Evolutionary conservation across 2,888 invertebrate species (phyloP).

Genomic region (Leptinotarsa peninsularis): DNA sequence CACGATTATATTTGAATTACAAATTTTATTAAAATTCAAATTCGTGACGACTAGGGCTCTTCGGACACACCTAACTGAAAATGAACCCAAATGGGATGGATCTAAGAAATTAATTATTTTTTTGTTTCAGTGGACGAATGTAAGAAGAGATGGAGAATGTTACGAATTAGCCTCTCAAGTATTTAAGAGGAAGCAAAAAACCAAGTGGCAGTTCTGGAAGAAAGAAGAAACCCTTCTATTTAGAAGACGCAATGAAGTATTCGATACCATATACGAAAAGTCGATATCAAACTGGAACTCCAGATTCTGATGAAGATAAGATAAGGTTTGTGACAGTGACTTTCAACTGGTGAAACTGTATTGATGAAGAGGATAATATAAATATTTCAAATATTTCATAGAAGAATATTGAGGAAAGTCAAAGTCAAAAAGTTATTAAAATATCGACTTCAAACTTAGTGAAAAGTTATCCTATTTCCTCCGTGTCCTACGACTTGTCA

Average conservation of each 20-base stretch:
- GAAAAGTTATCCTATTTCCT: too few species aligned
- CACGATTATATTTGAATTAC: too few species aligned
- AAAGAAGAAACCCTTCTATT: conserved; percentile 27
- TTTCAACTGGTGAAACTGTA: neutral
- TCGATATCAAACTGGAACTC: conserved; percentile 28
- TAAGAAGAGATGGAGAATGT: conserved; percentile 28
- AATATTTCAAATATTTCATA: conserved; percentile 20
- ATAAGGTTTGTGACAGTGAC: conserved; percentile 7
- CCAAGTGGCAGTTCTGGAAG: conserved; percentile 27
- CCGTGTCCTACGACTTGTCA: neutral
- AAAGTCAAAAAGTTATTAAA: conserved; percentile 10
- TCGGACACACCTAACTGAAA: too few species aligned
- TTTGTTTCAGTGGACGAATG: conserved; percentile 30
- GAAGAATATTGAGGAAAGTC: conserved; percentile 19
- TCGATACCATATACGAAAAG: conserved; percentile 25
- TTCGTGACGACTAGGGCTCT: too few species aligned
- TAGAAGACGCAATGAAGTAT: conserved; percentile 30
- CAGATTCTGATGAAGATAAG: conserved; percentile 20
- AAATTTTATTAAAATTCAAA: too few species aligned
- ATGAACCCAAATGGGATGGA: too few species aligned
- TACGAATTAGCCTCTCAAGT: conserved; percentile 11
- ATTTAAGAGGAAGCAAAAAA: conserved; percentile 26
- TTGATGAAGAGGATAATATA: conserved; percentile 8
- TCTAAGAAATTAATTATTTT: neutral
- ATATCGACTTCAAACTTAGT: neutral